Percentiles rank a stretch among this genome's conserved stretches.
Evolutionary conservation across 2,888 invertebrate species (phyloP).

Genomic region (Brenthis ino): DNA sequence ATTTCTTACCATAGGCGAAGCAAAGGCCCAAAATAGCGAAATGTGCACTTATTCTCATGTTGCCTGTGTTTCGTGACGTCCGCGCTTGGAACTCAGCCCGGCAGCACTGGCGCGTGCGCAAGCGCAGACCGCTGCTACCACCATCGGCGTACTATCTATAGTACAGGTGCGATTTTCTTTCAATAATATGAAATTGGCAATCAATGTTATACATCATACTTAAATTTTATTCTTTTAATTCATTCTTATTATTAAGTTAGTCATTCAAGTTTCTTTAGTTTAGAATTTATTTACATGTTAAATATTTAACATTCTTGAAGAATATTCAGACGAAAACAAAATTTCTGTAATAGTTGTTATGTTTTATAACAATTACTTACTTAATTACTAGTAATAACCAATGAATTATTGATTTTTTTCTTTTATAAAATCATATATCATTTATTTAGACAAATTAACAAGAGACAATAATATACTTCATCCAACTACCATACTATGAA

Average conservation of each 20-base stretch:
- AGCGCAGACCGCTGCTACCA: constrained; percentile 49
- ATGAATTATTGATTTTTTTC: no score
- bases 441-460: no score
- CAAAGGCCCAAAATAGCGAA: constrained; percentile 63
- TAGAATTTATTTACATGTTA: no score
- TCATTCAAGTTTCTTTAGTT: no score
- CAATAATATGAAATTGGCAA: not conserved
- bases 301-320: no score
- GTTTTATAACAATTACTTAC: no score
- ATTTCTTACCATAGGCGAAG: constrained; percentile 67
- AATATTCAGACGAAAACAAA: no score
- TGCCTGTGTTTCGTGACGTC: constrained; percentile 60
- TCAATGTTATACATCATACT: not conserved
- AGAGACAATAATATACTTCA: not conserved
- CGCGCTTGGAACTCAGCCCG: constrained; percentile 62
- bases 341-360: no score
- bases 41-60: constrained; percentile 66
- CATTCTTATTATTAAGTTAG: no score
- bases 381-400: no score
- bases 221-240: no score
- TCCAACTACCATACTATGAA: constrained; percentile 53
- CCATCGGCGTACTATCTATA: constrained; percentile 54
- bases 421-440: no score
- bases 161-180: constrained; percentile 45
- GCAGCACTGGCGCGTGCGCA: constrained; percentile 66